Conservation (phyloP, 2,888 invertebrate species). For the Coelinius sp. region DNA sequence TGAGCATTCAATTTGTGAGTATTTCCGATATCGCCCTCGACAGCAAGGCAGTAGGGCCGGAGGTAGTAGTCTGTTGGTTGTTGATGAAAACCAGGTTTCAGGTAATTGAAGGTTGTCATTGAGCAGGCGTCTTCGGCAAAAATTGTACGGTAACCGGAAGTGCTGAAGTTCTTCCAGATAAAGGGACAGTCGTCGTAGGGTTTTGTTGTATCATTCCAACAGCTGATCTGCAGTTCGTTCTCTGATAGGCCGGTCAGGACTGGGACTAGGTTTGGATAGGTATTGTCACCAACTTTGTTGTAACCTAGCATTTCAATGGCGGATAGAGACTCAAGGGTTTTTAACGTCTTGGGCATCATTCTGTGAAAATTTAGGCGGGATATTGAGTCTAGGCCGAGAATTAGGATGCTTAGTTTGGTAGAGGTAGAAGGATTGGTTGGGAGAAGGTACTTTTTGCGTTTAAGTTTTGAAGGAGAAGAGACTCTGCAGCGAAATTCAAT, state of each 20-base stretch:
- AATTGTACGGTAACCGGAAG: slow-evolving; percentile 82
- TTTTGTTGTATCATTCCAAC: slow-evolving; percentile 75
- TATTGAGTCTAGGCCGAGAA: slow-evolving; percentile 88
- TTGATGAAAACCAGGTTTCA: slow-evolving; percentile 82
- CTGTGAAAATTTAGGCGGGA: slow-evolving; percentile 89
- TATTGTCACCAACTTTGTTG: slow-evolving; percentile 95
- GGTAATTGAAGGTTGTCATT: slow-evolving; percentile 86
- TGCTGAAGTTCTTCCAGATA: slow-evolving; percentile 86
- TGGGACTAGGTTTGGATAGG: slow-evolving; percentile 91
- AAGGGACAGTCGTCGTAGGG: slow-evolving; percentile 86
- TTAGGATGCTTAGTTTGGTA: slow-evolving; percentile 77
- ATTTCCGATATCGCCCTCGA: slow-evolving; percentile 79
- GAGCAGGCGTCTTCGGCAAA: slow-evolving; percentile 87
- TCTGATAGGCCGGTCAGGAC: slow-evolving; percentile 82
- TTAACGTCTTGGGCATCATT: slow-evolving; percentile 83
- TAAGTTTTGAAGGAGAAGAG: background rate
- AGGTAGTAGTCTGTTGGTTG: slow-evolving; percentile 90
- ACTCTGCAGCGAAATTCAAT: slow-evolving; percentile 57
- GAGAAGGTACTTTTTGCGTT: background rate
- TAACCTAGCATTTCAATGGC: slow-evolving; percentile 88
- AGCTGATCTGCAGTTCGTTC: slow-evolving; percentile 78
- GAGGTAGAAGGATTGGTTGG: background rate
- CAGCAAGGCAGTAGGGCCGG: slow-evolving; percentile 80
- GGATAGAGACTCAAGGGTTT: slow-evolving; percentile 75
- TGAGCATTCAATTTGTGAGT: slow-evolving; percentile 77